Conservation (phyloP, 2,113 vertebrate species). For the Orientallactaga bullata region DNA sequence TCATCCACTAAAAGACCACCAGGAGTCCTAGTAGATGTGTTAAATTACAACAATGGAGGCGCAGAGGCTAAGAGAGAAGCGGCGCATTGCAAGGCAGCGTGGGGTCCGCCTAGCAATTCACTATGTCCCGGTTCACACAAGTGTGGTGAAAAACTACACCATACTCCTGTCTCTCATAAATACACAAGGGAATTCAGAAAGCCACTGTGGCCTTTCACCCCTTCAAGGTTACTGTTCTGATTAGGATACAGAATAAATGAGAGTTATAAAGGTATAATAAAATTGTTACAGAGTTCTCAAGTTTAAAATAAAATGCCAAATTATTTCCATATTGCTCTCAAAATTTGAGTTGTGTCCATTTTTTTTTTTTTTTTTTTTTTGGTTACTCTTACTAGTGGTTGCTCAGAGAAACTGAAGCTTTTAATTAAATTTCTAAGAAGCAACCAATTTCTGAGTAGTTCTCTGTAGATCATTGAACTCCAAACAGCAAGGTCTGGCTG, state of each 20-base stretch:
- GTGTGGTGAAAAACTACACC: not conserved
- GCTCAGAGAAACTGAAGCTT: not conserved
- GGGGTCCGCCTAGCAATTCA: not conserved
- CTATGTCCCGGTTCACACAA: too few relatives aligned
- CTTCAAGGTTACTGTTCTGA: too few relatives aligned
- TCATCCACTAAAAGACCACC: not conserved
- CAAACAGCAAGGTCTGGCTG: not conserved
- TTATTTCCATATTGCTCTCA: not conserved
- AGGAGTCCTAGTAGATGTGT: not conserved
- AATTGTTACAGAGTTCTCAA: slow-evolving; percentile 11
- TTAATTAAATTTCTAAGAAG: not conserved
- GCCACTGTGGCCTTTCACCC: not conserved
- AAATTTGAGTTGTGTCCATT: not conserved
- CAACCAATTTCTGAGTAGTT: not conserved
- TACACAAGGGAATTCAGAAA: not conserved
- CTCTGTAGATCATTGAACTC: not conserved
- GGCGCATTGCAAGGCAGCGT: not conserved
- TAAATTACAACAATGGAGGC: not conserved
- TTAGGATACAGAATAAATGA: not conserved
- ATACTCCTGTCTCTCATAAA: not conserved
- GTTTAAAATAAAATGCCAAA: slow-evolving; percentile 9
- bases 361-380: too few relatives aligned
- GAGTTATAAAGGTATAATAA: not conserved
- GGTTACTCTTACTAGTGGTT: not conserved
- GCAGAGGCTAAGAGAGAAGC: not conserved